Evolutionary conservation across 2,113 vertebrate species (phyloP).

Genomic region (Ameiurus melas): DNA sequence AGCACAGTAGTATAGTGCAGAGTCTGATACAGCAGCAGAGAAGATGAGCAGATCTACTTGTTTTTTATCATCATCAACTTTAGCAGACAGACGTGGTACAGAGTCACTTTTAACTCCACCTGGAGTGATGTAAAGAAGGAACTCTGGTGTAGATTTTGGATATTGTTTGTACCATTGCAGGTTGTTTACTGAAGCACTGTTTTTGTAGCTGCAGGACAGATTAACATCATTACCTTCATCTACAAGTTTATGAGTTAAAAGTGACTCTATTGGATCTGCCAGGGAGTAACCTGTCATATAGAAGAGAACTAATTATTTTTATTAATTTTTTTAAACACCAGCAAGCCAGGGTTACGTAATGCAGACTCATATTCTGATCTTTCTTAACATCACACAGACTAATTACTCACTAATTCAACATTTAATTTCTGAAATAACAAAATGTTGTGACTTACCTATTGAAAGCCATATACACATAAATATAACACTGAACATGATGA

Average conservation of each 20-base stretch:
- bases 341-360: neutral
- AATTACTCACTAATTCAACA: too few relatives aligned
- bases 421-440: too few relatives aligned
- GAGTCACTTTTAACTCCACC: neutral
- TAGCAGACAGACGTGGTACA: neutral
- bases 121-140: constrained; percentile 1
- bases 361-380: neutral
- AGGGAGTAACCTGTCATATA: neutral
- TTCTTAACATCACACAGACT: too few relatives aligned
- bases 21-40: constrained; percentile 37
- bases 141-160: constrained; percentile 23
- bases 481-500: too few relatives aligned
- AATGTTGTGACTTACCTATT: too few relatives aligned
- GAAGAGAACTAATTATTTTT: neutral
- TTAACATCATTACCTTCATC: neutral
- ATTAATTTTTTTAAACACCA: neutral
- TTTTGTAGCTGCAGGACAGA: constrained; percentile 34
- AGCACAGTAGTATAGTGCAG: constrained; percentile 53
- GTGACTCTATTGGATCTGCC: neutral
- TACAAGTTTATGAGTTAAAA: neutral
- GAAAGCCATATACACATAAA: too few relatives aligned
- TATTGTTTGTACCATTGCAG: neutral
- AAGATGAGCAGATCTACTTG: constrained; percentile 33
- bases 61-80: constrained; percentile 3
- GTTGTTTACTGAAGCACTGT: neutral